Evolutionary conservation across 2,888 invertebrate species (phyloP), one percentile per base, ranked within the genome.

Genomic region (Alcis repandata): DNA sequence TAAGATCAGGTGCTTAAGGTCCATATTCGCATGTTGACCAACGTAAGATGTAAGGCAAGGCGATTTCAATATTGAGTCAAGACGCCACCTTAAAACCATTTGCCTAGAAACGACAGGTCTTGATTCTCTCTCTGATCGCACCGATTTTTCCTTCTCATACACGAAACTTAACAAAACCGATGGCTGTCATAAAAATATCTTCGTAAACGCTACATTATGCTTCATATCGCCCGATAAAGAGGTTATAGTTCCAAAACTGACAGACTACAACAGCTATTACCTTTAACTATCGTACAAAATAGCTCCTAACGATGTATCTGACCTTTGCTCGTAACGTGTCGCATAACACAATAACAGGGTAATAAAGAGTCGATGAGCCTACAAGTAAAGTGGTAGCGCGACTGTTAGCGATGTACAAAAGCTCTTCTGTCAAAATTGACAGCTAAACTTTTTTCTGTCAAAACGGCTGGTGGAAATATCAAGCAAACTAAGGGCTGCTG

Each of bases 301-400:
- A 69, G 61, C 68, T 63, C 63, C 45, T 68, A 69, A 73, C 67
- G 69, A 69, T 69, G 67, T 59, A 64, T 71, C 65, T 71, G 73
- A 73, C 73, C 73, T 69, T 65, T 59, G 62, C 63, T 67, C 67
- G 68, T 69, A 68, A 69, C 62, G 69, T 73, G 71, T 69, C 69
- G 65, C 67, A 64, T 71, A 71, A 71, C 73, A 69, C 73, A 73
- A 73, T 73, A 73, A 71, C 69, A 62, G 63, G 67, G 64, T 61
- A 46, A 71, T 73, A 73, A 73, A 73, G 64, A 69, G 60, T 61
- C 67, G 63, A 71, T 71, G 71, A 68, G 69, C 67, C 68, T 68
- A 67, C 56, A 71, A 41, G 46, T 45, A 33, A 65, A 46, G 61
- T 17, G 27, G 41, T 61, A 56, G 68, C 19, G 13, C 11, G 8